phyloP scores from a whole-genome alignment of 2,888 invertebrate genomes.

The Sinohyriopsis cumingii region DNA sequence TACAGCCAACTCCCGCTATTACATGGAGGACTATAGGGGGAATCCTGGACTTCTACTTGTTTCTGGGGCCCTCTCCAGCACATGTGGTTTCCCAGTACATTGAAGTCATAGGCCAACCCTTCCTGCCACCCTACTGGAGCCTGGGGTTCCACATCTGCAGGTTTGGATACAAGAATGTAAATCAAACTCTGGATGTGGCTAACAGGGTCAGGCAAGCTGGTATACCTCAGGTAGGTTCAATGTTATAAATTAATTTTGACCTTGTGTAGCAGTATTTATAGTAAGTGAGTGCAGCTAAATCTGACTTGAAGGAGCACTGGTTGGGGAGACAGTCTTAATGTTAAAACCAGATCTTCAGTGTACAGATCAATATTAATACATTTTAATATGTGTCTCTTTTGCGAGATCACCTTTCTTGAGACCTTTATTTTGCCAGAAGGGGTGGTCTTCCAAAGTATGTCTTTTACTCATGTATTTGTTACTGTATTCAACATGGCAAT shows the following conservation, averaged over 20 bases:
- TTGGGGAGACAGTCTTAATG: not conserved
- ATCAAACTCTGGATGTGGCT: constrained; percentile 47
- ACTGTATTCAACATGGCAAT: too few relatives aligned
- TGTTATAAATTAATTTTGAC: not conserved
- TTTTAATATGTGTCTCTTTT: too few relatives aligned
- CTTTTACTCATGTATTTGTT: too few relatives aligned
- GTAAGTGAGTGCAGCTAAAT: not conserved
- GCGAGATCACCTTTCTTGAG: too few relatives aligned
- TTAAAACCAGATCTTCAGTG: too few relatives aligned
- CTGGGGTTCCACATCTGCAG: constrained; percentile 89
- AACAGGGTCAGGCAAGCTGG: constrained; percentile 44
- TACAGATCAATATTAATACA: too few relatives aligned
- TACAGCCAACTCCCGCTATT: constrained; percentile 81
- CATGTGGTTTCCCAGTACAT: constrained; percentile 71
- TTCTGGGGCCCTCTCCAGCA: constrained; percentile 82
- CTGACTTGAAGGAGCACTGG: not conserved
- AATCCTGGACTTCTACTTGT: constrained; percentile 83
- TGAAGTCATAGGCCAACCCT: constrained; percentile 53
- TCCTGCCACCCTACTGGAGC: constrained; percentile 79
- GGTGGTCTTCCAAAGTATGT: too few relatives aligned
- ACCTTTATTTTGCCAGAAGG: too few relatives aligned
- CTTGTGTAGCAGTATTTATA: not conserved
- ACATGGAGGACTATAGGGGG: constrained; percentile 88
- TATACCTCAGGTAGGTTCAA: constrained; percentile 48
- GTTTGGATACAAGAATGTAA: constrained; percentile 70